phyloP scores from a whole-genome alignment of 2,797 vertebrate species.

The Thalassophryne amazonica region DNA sequence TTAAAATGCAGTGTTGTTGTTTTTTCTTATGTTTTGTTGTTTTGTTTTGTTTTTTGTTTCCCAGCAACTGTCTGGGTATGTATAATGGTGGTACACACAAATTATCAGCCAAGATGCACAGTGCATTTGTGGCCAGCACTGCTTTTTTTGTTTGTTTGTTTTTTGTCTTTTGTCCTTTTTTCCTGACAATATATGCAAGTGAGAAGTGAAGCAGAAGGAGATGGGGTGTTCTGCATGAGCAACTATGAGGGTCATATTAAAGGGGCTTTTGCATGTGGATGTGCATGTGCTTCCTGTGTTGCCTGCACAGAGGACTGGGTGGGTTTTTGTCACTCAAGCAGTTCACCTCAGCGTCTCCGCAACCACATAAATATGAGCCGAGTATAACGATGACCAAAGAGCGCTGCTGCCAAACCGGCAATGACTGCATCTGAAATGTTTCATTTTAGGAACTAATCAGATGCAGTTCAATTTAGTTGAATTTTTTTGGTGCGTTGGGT shows the following conservation, averaged over 20 bases:
- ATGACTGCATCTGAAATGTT: not conserved
- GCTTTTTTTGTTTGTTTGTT: constrained; percentile 13
- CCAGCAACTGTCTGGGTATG: constrained; percentile 45
- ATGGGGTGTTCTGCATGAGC: constrained; percentile 56
- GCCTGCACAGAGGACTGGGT: constrained; percentile 17
- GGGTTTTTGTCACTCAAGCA: constrained; percentile 56
- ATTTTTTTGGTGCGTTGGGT: not conserved
- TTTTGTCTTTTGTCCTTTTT: no score
- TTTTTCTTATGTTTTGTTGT: no score
- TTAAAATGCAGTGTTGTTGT: constrained; percentile 20
- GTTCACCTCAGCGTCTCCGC: constrained; percentile 39
- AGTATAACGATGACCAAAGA: constrained; percentile 26
- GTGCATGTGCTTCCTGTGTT: constrained; percentile 61
- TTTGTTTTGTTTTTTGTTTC: no score
- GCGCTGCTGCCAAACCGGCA: not conserved
- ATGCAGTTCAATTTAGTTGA: not conserved
- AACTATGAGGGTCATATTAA: constrained; percentile 8
- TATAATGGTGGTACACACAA: constrained; percentile 70
- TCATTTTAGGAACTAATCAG: not conserved
- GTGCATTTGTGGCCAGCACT: not conserved
- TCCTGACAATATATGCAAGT: not conserved
- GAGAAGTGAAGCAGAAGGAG: constrained; percentile 24
- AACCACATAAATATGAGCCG: constrained; percentile 4
- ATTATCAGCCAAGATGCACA: constrained; percentile 8
- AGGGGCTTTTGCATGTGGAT: constrained; percentile 64